Evolutionary conservation across 2,797 vertebrate species (phyloP), one percentile per base, ranked within the genome.

Genomic region (Malacoraja senta): DNA sequence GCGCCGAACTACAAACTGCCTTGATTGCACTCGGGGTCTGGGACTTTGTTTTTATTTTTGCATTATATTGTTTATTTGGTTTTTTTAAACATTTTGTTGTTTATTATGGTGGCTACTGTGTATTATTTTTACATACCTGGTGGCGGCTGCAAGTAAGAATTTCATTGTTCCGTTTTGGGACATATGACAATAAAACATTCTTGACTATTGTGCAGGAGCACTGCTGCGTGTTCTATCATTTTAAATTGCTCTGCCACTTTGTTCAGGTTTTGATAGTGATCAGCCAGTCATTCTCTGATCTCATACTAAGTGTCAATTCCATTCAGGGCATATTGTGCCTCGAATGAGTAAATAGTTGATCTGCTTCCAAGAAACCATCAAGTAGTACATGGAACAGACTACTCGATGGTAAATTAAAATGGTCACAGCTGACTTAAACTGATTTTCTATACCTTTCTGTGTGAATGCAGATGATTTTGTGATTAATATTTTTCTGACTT

Each of bases 221-320:
- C 12, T 10, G 3, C 53, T 29, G 58, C 53, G 17, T 65, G 58
- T 32, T 9, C n/a, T n/a, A 68, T 65, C 61, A 32, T 61, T 1
- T 88, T 88, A 63, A 61, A 86, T 86, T 86, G 29, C n/a, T 63
- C n/a, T 35, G 6, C 32, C 58, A 63, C 84, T 32, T 88, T 88
- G n/a, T 88, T 63, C 61, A 88, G 61, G 68, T 1, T 63, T 65
- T 68, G 15, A 88, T 88, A n/a, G 63, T 63, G 7, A 68, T 68
- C 63, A 88, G 84, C 84, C 84, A 88, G 61, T 88, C 61, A 88
- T 65, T 68, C 63, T n/a, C 58, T 65, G 61, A 88, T 88, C 61
- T 68, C n/a, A 17, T 88, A 68, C 68, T 88, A 88, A 35, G 61
- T 32, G 61, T 35, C 17, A 8, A 65, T 88, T 88, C 17, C 29